Percentiles rank a stretch among this genome's conserved stretches.
phyloP scores from a whole-genome alignment of 1,140 invertebrate species.

The Ganaspis sp. region DNA sequence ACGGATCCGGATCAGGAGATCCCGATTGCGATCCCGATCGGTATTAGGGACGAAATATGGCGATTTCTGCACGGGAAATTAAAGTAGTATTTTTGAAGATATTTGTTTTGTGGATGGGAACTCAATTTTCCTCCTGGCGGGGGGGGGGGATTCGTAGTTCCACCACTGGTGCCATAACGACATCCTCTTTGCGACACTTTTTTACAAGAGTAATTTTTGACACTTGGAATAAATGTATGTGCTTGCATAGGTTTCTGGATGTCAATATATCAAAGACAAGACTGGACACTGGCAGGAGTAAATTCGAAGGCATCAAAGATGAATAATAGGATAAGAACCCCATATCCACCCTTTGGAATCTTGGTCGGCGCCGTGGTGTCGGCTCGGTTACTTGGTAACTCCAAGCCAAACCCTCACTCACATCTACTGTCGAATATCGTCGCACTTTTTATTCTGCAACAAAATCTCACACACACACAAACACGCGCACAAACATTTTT shows the following conservation, averaged over 20 bases:
- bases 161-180: too few relatives aligned
- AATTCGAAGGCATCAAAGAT: conserved; percentile 35
- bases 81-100: too few relatives aligned
- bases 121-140: too few relatives aligned
- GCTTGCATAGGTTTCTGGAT: neutral
- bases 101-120: too few relatives aligned
- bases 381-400: neutral
- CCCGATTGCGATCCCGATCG: too few relatives aligned
- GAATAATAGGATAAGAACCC: conserved; percentile 32
- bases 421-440: neutral
- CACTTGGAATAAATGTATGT: neutral
- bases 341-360: conserved; percentile 12
- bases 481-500: neutral
- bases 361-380: conserved; percentile 32
- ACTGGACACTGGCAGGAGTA: neutral
- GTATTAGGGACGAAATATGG: too few relatives aligned
- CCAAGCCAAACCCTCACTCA: neutral
- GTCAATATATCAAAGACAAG: conserved; percentile 28
- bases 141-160: too few relatives aligned
- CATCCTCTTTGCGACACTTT: too few relatives aligned
- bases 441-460: neutral
- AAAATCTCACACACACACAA: neutral
- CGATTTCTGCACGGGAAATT: too few relatives aligned
- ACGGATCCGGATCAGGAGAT: too few relatives aligned
- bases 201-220: neutral